Conservation (phyloP, 2,797 vertebrate species). For the Eulemur coronatus region DNA sequence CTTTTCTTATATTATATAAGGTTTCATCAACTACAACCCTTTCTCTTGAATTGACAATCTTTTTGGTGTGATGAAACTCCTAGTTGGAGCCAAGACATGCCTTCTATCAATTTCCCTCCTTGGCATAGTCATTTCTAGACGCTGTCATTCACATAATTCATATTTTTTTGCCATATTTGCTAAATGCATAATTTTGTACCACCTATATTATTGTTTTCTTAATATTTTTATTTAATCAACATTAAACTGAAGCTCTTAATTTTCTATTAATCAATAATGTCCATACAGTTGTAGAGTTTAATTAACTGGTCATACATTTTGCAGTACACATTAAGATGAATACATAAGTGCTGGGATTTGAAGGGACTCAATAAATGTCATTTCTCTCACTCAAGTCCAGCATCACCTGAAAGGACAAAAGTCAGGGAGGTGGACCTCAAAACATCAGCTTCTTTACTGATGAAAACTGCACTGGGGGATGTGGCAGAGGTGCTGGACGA, state of each 20-base stretch:
- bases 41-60: neutral
- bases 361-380: neutral
- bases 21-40: neutral
- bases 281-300: neutral
- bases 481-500: neutral
- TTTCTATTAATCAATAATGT: neutral
- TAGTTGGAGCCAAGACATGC: neutral
- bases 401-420: neutral
- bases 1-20: neutral
- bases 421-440: neutral
- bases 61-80: neutral
- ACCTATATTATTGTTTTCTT: neutral
- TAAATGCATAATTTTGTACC: neutral
- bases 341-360: neutral
- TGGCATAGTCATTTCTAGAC: neutral
- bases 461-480: neutral
- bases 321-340: neutral
- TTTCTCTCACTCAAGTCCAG: neutral
- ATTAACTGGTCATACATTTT: neutral
- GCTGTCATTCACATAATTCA: neutral
- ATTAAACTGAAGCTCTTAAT: neutral
- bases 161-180: neutral
- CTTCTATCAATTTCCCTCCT: neutral
- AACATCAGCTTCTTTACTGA: neutral
- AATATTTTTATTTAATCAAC: neutral